Conservation (phyloP, 2,113 vertebrate species). For the Cichladusa arquata region DNA sequence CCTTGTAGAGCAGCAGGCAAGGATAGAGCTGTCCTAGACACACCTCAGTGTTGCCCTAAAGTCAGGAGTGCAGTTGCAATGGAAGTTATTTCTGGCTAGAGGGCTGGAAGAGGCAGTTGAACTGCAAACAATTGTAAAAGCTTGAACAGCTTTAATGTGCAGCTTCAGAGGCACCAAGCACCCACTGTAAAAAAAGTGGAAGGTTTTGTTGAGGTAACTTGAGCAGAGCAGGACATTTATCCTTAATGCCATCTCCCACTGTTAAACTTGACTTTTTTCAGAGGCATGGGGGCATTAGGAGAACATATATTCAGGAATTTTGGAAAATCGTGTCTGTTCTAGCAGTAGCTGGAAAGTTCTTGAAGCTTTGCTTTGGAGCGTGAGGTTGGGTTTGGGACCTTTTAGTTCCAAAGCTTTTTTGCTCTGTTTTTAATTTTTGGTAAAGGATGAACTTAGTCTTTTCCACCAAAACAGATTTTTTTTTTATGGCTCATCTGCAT, state of each 20-base stretch:
- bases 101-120: not conserved
- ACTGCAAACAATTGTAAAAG: not conserved
- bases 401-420: not conserved
- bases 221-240: not conserved
- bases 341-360: not conserved
- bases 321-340: fast-evolving
- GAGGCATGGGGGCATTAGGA: fast-evolving
- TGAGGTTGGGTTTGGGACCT: fast-evolving
- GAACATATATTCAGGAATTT: not conserved
- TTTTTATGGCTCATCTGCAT: not conserved
- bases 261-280: not conserved
- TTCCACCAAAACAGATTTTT: not conserved
- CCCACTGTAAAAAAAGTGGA: not conserved
- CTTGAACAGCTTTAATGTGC: not conserved
- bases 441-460: not conserved
- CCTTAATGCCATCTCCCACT: not conserved
- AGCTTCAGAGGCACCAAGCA: not conserved
- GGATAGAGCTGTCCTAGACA: not conserved
- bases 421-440: not conserved
- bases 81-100: not conserved
- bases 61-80: not conserved
- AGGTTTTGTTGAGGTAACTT: not conserved
- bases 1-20: not conserved
- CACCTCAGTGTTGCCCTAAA: not conserved
- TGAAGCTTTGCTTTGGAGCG: not conserved